Evolutionary conservation across 35 echinoderm and acorn worm species (phyloP), one percentile per base, ranked within the genome.

Genomic region (Apostichopus parvimensis): DNA sequence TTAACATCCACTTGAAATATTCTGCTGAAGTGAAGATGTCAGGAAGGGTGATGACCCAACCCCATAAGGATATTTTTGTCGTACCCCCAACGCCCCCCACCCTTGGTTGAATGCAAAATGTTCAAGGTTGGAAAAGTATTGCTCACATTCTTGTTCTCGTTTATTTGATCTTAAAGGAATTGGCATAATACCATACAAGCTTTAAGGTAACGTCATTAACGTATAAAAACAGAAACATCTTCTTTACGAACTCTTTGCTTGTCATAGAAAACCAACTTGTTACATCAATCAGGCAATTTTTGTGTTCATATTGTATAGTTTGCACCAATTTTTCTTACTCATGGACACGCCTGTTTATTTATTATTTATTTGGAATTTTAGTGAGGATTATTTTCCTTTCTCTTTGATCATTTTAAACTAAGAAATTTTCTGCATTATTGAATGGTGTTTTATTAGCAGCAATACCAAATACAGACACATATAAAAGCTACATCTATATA

Each of bases 151-250:
- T 20, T 75, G 7, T 68, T 68, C 34, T 18, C 71, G 18, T 75
- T 75, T 75, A 75, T 75, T 75, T 75, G 71, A 75, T 75, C 71
- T 75, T 75, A 75, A 75, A 75, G 71, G 71, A 75, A 75, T 75
- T 75, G 71, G 71, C 71, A 75, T 75, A 75, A 75, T 75, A 75
- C 71, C 71, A 75, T 75, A 24, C 71, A 75, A 75, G 71, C 17
- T n/a, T 22, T 75, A 6, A 75, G 71, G 71, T 75, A 75, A 75
- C 1, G 71, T 75, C n/a, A 8, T 9, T 18, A 4, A 6, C 18
- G 6, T 1, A 6, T 5, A 7, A 5, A 75, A 75, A 6, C 26
- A 20, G 14, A 7, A 75, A 75, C 6, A 20, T 75, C 6, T 22
- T 18, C 71, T 20, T 75, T 75, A 21, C 1, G 71, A 75, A 75